phyloP scores from a whole-genome alignment of 1,140 invertebrate species.

The Brachionus plicatilis region DNA sequence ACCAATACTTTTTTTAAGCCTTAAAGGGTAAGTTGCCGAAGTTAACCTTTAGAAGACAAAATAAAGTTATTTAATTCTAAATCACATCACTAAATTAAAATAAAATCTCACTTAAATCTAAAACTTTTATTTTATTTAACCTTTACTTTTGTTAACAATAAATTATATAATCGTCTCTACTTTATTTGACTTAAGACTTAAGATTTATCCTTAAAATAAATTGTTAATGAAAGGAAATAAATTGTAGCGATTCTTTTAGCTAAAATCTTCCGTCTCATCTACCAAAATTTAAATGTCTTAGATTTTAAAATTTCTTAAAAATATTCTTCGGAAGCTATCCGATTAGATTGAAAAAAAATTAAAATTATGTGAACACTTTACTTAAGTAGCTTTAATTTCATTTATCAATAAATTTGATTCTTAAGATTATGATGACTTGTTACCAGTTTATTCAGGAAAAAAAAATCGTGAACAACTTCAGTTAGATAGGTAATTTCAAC shows the following conservation, averaged over 20 bases:
- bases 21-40: slow-evolving; percentile 16
- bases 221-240: neutral
- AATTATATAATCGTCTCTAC: neutral
- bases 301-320: neutral
- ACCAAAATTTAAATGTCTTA: neutral
- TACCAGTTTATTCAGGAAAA: slow-evolving; percentile 34
- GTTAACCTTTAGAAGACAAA: neutral
- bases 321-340: too few relatives aligned
- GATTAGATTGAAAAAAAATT: too few relatives aligned
- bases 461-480: neutral
- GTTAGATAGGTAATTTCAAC: slow-evolving; percentile 9
- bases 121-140: neutral
- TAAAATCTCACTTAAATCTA: neutral
- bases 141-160: neutral
- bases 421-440: slow-evolving; percentile 25
- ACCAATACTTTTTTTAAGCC: neutral
- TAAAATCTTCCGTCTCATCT: neutral
- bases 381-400: neutral
- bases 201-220: neutral
- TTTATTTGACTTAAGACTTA: neutral
- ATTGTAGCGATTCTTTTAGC: neutral
- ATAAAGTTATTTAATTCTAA: neutral
- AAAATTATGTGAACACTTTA: neutral
- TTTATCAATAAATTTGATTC: neutral
- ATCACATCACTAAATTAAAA: neutral